Evolutionary conservation across 2,888 invertebrate species (phyloP).

Genomic region (Cephus sareptanus): DNA sequence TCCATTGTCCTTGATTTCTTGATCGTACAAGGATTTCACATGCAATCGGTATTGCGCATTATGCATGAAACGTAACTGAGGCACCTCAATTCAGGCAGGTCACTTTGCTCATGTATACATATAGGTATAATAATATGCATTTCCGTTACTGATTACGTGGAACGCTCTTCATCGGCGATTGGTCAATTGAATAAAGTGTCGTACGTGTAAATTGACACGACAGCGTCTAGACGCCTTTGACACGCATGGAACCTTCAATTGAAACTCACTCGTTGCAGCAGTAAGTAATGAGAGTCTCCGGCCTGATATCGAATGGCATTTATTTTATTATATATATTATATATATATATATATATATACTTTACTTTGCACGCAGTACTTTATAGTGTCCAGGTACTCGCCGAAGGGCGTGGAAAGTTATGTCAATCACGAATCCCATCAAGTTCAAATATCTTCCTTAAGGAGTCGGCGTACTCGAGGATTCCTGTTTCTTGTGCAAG

Average conservation of each 20-base stretch:
- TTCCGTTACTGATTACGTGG: constrained; percentile 49
- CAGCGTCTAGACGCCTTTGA: constrained; percentile 59
- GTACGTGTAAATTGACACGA: constrained; percentile 54
- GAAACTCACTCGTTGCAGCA: background rate
- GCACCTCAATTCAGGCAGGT: background rate
- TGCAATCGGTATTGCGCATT: background rate
- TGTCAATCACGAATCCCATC: background rate
- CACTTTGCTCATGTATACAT: background rate
- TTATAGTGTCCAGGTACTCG: background rate
- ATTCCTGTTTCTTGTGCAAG: background rate
- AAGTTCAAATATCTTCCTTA: background rate
- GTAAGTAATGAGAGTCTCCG: constrained; percentile 1
- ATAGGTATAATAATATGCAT: constrained; percentile 51
- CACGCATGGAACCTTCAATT: constrained; percentile 35
- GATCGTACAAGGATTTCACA: background rate
- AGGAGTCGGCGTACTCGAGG: background rate
- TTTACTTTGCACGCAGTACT: background rate
- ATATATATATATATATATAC: background rate
- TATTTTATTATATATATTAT: background rate
- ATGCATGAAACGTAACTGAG: background rate
- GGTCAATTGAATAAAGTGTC: constrained; percentile 59
- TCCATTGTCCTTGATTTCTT: background rate
- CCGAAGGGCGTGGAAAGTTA: background rate
- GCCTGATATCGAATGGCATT: background rate
- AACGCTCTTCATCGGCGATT: constrained; percentile 52